phyloP scores from a whole-genome alignment of 2,797 vertebrate species.

The Gobio occitaniae region DNA sequence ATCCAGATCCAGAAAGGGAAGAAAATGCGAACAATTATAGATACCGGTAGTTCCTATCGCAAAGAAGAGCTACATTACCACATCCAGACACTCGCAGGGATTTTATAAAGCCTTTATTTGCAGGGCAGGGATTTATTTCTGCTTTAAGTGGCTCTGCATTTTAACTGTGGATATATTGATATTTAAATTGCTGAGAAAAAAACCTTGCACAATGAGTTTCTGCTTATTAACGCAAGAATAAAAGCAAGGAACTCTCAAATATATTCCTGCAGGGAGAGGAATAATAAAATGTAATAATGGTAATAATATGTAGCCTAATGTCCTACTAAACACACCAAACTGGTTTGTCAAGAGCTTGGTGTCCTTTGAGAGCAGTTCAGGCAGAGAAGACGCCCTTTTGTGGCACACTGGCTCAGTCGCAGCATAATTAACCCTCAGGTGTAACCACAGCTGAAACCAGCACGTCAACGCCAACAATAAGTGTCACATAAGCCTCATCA shows the following conservation, averaged over 20 bases:
- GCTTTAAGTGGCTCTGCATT: neutral
- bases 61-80: neutral
- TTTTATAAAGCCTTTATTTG: neutral
- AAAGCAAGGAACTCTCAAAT: neutral
- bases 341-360: neutral
- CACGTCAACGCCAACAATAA: neutral
- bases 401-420: neutral
- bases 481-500: neutral
- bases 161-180: neutral
- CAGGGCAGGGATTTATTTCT: neutral
- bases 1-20: too few relatives aligned
- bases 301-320: neutral
- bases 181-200: neutral
- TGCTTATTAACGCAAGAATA: neutral
- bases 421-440: neutral
- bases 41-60: neutral
- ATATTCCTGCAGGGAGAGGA: neutral
- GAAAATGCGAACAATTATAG: too few relatives aligned
- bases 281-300: neutral
- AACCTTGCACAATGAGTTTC: neutral
- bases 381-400: neutral
- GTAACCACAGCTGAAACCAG: constrained; percentile 7
- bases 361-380: neutral
- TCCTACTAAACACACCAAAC: neutral
- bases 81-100: neutral